These are phyloP conservation scores for Chelonus formosanus DNA, from an alignment of 2,888 invertebrate species.

Conservation along the genomic window DNA sequence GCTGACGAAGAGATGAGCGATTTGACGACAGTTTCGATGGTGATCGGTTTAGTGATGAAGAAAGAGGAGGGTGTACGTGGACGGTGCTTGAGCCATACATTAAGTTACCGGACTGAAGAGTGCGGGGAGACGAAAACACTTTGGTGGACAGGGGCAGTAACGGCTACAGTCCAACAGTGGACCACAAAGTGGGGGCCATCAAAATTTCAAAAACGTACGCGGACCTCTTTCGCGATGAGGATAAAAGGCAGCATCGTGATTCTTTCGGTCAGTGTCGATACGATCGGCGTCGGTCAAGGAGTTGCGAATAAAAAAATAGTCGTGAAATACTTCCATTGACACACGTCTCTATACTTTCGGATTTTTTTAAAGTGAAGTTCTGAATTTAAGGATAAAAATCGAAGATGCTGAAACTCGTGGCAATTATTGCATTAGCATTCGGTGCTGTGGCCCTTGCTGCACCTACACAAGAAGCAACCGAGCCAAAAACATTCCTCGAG, in stretches of 20 bases:
- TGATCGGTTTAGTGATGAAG: constrained; percentile 2
- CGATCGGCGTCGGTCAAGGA: constrained; percentile 61
- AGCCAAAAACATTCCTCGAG: constrained; percentile 53
- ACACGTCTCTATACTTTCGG: no score
- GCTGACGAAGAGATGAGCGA: constrained; percentile 19
- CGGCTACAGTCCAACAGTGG: constrained; percentile 30
- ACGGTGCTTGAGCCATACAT: background rate
- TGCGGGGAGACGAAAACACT: background rate
- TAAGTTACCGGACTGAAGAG: no score
- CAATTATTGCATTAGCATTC: constrained; percentile 51
- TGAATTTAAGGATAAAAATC: constrained; percentile 31
- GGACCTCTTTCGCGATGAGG: constrained; percentile 65
- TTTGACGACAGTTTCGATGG: constrained; percentile 22
- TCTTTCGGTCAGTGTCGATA: constrained; percentile 65
- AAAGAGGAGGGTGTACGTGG: constrained; percentile 2
- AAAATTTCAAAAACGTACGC: constrained; percentile 66
- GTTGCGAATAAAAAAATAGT: constrained; percentile 39
- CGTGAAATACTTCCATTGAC: no score
- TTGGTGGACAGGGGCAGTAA: constrained; percentile 25
- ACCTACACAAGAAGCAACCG: constrained; percentile 50
- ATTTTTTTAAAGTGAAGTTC: no score
- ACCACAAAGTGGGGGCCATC: constrained; percentile 62
- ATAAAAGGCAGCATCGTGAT: constrained; percentile 66
- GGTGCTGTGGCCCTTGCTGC: constrained; percentile 54
- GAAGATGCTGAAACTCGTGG: constrained; percentile 58